phyloP scores from a whole-genome alignment of 2,113 vertebrate genomes.

The Xiphorhynchus elegans region DNA sequence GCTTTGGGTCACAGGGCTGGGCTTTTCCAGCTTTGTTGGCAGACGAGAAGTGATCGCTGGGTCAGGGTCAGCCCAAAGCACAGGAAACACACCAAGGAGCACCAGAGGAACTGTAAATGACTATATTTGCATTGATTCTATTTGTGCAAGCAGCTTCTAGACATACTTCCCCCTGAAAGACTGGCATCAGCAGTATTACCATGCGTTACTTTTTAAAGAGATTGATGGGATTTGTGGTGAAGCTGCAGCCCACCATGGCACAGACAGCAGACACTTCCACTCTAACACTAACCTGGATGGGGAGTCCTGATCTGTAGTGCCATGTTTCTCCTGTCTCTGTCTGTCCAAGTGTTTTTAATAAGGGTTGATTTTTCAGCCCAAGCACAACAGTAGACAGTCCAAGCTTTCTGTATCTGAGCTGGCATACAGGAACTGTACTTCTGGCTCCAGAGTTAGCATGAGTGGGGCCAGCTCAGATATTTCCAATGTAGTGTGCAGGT shows the following conservation, averaged over 20 bases:
- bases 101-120: background rate
- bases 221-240: background rate
- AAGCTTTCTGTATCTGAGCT: background rate
- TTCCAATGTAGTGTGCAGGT: fast-evolving
- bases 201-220: background rate
- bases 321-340: background rate
- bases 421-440: background rate
- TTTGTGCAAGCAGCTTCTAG: background rate
- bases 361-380: background rate
- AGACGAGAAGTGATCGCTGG: background rate
- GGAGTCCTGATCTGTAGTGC: background rate
- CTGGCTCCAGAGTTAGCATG: background rate
- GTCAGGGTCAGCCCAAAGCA: background rate
- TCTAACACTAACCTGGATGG: background rate
- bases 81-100: background rate
- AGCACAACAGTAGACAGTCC: background rate
- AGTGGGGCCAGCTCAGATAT: background rate
- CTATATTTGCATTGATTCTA: background rate
- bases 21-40: background rate
- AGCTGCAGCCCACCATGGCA: background rate
- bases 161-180: background rate
- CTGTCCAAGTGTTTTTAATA: background rate
- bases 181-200: background rate
- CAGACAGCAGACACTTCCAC: background rate
- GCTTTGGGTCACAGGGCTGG: background rate